Percentiles rank a stretch among this genome's conserved stretches.
phyloP scores from a whole-genome alignment of 2,888 invertebrate species.

The Zaprionus lineosus region DNA sequence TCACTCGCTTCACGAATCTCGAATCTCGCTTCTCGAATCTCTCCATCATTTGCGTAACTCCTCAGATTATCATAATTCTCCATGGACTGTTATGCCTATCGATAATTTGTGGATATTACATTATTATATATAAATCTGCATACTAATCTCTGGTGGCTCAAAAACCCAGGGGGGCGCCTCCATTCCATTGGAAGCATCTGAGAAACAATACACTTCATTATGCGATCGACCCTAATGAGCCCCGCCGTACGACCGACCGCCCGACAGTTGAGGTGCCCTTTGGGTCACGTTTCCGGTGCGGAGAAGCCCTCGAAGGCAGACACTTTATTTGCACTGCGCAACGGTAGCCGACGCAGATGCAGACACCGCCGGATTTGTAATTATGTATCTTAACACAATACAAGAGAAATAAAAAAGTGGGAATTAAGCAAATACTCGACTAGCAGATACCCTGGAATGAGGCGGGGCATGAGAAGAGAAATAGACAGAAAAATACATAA shows the following conservation, averaged over 20 bases:
- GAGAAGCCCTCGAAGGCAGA: slow-evolving; percentile 52
- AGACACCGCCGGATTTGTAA: slow-evolving; percentile 23
- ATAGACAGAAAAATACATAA: neutral
- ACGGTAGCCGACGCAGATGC: slow-evolving; percentile 55
- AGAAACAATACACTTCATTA: slow-evolving; percentile 57
- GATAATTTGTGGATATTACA: slow-evolving; percentile 31
- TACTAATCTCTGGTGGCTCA: too few species aligned
- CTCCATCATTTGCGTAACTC: too few species aligned
- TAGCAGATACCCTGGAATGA: too few species aligned
- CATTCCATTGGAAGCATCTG: neutral
- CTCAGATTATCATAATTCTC: slow-evolving; percentile 52
- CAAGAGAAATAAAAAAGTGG: too few species aligned
- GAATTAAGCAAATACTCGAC: too few species aligned
- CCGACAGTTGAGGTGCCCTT: slow-evolving; percentile 21
- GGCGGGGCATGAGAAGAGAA: neutral
- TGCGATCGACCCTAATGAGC: slow-evolving; percentile 21
- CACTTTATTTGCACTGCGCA: slow-evolving; percentile 65
- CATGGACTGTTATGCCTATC: slow-evolving; percentile 2
- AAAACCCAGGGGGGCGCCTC: too few species aligned
- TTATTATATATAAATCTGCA: slow-evolving; percentile 7
- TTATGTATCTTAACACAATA: slow-evolving; percentile 14
- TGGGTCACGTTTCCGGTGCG: slow-evolving; percentile 58
- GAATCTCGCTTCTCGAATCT: too few species aligned
- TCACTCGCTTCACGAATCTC: too few species aligned
- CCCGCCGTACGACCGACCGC: neutral